Percentiles rank a stretch among this genome's conserved stretches.
These are phyloP conservation scores for Lagenorhynchus albirostris DNA, from an alignment of 2,113 vertebrate species.

Conservation along the genomic window DNA sequence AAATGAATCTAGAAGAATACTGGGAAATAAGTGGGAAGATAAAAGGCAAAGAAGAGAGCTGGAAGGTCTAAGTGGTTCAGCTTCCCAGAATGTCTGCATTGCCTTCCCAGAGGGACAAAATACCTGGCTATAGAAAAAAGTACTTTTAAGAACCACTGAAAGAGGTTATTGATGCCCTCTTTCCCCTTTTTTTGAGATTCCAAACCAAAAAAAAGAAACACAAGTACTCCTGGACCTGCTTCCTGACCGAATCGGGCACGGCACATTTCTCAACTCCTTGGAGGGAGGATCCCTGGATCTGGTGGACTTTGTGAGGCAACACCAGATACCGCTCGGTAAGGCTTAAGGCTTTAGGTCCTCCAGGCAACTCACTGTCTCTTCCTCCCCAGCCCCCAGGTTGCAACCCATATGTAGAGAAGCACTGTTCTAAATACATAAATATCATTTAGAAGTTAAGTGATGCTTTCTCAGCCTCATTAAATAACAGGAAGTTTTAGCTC, in stretches of 20 bases:
- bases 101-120: neutral
- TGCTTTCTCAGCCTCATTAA: conserved; percentile 35
- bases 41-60: neutral
- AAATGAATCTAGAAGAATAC: conserved; percentile 25
- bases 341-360: neutral
- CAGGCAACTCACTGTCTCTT: neutral
- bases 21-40: neutral
- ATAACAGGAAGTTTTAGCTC: neutral
- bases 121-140: neutral
- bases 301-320: conserved; percentile 88
- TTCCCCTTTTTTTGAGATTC: conserved; percentile 83
- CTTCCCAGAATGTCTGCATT: conserved; percentile 14
- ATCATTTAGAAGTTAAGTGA: conserved; percentile 8
- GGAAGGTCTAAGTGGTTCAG: neutral
- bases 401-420: neutral
- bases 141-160: neutral
- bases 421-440: conserved; percentile 14
- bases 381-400: neutral
- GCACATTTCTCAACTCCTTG: conserved; percentile 90
- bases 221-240: conserved; percentile 87
- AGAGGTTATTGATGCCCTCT: neutral
- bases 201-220: conserved; percentile 90
- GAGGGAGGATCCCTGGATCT: conserved; percentile 84
- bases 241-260: conserved; percentile 94
- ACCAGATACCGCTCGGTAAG: conserved; percentile 92